Conservation (phyloP, 1,140 invertebrate genomes). For the Hermatobates lingyangjiaoensis region DNA sequence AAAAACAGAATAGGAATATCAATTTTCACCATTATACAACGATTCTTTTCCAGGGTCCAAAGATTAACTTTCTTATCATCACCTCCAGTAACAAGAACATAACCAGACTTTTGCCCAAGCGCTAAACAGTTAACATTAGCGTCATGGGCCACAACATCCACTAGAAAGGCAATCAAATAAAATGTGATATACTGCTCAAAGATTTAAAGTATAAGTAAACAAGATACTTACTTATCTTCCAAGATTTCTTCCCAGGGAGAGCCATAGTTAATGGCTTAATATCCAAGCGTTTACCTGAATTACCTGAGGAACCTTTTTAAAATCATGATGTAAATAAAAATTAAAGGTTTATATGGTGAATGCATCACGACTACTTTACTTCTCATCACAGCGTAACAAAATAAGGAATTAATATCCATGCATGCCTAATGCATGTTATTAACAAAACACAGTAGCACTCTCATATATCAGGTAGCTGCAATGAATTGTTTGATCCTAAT, state of each 20-base stretch:
- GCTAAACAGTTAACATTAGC: conserved; percentile 78
- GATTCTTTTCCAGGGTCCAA: conserved; percentile 88
- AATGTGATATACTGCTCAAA: neutral
- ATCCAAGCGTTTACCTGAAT: neutral
- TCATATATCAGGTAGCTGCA: neutral
- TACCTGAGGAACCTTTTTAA: neutral
- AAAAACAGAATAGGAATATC: conserved; percentile 2
- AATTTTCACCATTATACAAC: conserved; percentile 76
- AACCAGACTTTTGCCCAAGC: conserved; percentile 73
- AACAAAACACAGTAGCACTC: neutral
- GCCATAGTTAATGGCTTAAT: neutral
- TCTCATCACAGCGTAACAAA: neutral
- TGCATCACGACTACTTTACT: neutral
- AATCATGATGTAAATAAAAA: neutral
- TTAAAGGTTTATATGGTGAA: neutral
- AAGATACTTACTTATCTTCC: conserved; percentile 5
- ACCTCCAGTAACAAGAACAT: conserved; percentile 87
- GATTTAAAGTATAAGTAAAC: neutral
- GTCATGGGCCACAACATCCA: conserved; percentile 76
- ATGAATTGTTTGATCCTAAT: neutral
- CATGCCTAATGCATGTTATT: neutral
- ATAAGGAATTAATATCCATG: neutral
- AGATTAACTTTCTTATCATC: conserved; percentile 95
- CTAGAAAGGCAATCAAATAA: conserved; percentile 30
- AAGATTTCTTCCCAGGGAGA: neutral